Base-by-base conservation (phyloP, 2,113 vertebrate species). In the Gallinago paraguaiae region DNA sequence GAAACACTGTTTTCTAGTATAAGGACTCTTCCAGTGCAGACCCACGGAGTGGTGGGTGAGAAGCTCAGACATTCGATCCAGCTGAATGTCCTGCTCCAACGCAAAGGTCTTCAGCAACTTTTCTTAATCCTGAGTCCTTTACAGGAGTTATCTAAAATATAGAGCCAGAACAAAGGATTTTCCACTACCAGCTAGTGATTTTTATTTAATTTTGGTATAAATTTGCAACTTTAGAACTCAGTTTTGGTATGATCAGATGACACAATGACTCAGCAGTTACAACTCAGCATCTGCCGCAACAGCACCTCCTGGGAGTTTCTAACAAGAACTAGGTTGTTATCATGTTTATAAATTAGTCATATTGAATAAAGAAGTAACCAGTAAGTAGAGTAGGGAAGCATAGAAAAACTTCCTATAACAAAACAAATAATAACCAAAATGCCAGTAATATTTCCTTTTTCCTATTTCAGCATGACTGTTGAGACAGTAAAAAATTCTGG, bases 251-350 rank as follows among this genome's bases (percentile, higher is more conserved):
- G 82, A 93, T 96, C 95, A 97, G 70, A 84, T 91, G 88, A 93
- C 86, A 95, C 46, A 95, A 39, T 96, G 93, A 97, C 71, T 98
- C 95, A 97, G 96, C 96, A 96, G 80, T 95, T 97, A 88, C 92
- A 91, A 81, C 92, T 70, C 64, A 92, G 61, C 69, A 69, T 93
- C 67, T 96, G 57, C 51, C 13, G 3, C 80, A 93, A 57, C 27
- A 82, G 31, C 25, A 74, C 56, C 91, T 91, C 59, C 61, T 84
- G 97, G 98, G 97, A 96, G 95, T 98, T 98, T 98, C 92, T 97
- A 95, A 98, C 84, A 97, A 97, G 96, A 97, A 96, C 83, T 86
- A 82, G 35, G 59, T 72, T 88, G 68, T 48, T 93, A 96, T 78
- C 63, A 33, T 54, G 46, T 96, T 96, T 95, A 86, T 93, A 67